These are phyloP conservation scores for Drosophila melanica DNA, from an alignment of 1,140 invertebrate genomes.

Conservation along the genomic window DNA sequence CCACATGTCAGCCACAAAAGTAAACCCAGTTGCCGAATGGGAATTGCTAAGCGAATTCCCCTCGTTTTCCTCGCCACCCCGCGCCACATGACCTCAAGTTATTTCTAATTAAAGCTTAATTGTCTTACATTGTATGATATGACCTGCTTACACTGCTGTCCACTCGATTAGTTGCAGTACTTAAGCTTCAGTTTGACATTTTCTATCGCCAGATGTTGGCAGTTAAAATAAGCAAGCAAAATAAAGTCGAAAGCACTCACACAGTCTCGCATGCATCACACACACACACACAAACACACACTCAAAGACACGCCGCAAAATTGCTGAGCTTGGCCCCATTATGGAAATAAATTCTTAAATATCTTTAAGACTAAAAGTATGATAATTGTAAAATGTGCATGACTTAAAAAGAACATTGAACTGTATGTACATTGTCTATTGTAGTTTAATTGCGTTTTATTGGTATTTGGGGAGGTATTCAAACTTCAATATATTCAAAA, in stretches of 20 bases:
- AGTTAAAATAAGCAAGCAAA: background rate
- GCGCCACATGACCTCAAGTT: constrained; percentile 25
- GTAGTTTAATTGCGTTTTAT: no score
- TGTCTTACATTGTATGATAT: constrained; percentile 35
- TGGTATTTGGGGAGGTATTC: no score
- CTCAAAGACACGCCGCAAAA: no score
- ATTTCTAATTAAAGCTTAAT: constrained; percentile 75
- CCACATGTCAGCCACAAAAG: constrained; percentile 69
- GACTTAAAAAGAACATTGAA: no score
- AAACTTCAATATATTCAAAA: no score
- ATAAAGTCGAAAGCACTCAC: background rate
- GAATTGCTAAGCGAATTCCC: constrained; percentile 41
- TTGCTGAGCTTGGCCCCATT: no score
- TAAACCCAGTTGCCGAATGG: constrained; percentile 55
- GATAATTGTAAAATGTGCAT: no score
- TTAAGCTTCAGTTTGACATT: background rate
- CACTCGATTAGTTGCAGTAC: constrained; percentile 18
- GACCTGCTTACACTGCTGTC: constrained; percentile 19
- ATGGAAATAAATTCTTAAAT: no score
- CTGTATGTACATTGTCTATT: no score
- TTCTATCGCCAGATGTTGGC: background rate
- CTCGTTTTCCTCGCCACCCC: constrained; percentile 7
- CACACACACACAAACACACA: no score
- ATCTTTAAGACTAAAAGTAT: no score
- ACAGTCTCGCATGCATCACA: no score